These are phyloP conservation scores for Hippopotamyrus pictus DNA, from an alignment of 2,797 vertebrate genomes.

Conservation along the genomic window DNA sequence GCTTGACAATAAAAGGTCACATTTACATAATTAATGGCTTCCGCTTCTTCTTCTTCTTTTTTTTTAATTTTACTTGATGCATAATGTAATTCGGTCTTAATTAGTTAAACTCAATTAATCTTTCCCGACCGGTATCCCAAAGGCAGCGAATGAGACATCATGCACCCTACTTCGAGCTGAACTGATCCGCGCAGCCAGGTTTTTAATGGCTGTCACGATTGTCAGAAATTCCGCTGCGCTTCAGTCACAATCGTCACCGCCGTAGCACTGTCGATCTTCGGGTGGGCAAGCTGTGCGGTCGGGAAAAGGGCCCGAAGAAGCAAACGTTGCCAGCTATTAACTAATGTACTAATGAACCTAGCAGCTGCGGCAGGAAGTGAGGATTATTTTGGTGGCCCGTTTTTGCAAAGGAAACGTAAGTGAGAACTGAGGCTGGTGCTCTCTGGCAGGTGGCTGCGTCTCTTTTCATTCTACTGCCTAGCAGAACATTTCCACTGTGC, in stretches of 20 bases:
- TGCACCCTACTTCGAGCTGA: neutral
- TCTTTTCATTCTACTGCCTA: neutral
- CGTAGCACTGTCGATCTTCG: neutral
- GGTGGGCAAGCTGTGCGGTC: neutral
- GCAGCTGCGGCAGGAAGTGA: neutral
- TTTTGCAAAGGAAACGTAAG: neutral
- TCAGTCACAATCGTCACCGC: neutral
- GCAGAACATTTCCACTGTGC: neutral
- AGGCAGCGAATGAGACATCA: neutral
- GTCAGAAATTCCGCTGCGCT: neutral
- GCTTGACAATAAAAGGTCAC: constrained; percentile 27
- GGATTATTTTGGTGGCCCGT: neutral
- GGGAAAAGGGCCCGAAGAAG: neutral
- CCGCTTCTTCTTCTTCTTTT: neutral
- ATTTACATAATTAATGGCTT: constrained; percentile 22
- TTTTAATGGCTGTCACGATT: neutral
- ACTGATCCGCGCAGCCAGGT: neutral
- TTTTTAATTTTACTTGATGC: neutral
- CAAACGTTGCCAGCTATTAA: neutral
- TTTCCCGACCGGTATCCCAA: neutral
- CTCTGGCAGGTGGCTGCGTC: neutral
- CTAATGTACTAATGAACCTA: neutral
- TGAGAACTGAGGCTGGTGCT: neutral
- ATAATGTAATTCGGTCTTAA: constrained; percentile 4
- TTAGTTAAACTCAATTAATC: constrained; percentile 9